Conservation (phyloP, 2,113 vertebrate species). For the Myotis yumanensis region DNA sequence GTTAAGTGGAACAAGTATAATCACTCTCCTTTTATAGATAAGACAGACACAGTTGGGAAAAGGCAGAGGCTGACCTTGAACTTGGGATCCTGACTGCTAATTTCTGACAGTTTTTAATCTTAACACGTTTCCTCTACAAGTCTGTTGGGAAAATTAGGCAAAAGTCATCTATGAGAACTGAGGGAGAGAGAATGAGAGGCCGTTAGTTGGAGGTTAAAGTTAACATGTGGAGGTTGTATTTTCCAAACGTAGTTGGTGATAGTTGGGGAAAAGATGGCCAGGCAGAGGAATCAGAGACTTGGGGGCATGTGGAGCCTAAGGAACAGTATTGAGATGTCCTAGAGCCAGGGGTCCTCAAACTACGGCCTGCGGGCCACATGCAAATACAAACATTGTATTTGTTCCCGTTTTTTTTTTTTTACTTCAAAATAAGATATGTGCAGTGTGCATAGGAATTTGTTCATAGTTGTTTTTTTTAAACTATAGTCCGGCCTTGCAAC, state of each 20-base stretch:
- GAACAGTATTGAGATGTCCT: neutral
- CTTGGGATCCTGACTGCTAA: neutral
- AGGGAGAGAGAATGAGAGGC: neutral
- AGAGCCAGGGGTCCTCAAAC: neutral
- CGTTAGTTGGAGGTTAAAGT: neutral
- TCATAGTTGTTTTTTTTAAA: no score
- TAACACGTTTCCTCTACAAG: neutral
- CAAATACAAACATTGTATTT: no score
- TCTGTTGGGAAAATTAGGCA: slow-evolving; percentile 10
- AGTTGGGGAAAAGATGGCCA: neutral
- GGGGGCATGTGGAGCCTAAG: neutral
- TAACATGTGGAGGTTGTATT: neutral
- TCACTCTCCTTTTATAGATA: neutral
- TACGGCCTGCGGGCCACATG: no score
- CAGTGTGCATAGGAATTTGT: no score
- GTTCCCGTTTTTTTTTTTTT: no score
- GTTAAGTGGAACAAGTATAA: neutral
- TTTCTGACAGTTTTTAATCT: neutral
- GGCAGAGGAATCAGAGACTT: neutral
- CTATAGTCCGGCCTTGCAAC: no score
- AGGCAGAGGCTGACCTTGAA: slow-evolving; percentile 29
- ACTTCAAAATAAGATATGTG: no score
- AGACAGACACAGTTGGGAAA: neutral
- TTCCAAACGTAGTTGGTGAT: neutral
- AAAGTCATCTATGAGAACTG: neutral